Percentiles rank a stretch among this genome's conserved stretches.
phyloP scores from a whole-genome alignment of 2,888 invertebrate genomes.

The Zonitis immaculata region DNA sequence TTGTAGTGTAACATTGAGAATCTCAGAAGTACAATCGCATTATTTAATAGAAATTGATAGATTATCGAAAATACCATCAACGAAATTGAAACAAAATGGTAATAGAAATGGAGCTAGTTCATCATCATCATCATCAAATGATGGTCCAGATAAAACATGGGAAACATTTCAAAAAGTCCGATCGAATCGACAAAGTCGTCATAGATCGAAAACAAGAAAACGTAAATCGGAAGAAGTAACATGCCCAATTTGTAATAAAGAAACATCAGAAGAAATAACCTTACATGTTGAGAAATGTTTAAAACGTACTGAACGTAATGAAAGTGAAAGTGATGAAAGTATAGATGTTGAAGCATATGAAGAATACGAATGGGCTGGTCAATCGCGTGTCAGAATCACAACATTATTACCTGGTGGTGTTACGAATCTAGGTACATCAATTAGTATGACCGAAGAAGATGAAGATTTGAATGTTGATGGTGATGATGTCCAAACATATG shows the following conservation, averaged over 20 bases:
- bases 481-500: conserved; percentile 81
- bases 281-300: conserved; percentile 70
- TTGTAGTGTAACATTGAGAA: conserved; percentile 78
- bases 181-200: conserved; percentile 65
- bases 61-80: conserved; percentile 54
- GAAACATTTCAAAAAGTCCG: conserved; percentile 71
- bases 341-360: conserved; percentile 81
- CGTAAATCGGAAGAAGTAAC: conserved; percentile 58
- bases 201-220: conserved; percentile 63
- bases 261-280: conserved; percentile 64
- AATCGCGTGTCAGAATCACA: conserved; percentile 71
- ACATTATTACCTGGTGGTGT: conserved; percentile 66
- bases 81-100: conserved; percentile 40
- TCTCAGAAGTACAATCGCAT: conserved; percentile 80
- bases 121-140: conserved; percentile 38
- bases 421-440: conserved; percentile 51
- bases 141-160: conserved; percentile 59
- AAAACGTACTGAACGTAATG: conserved; percentile 48
- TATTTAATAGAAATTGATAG: conserved; percentile 74
- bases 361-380: conserved; percentile 91
- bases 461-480: conserved; percentile 83
- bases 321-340: conserved; percentile 63
- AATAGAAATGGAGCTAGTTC: conserved; percentile 44
- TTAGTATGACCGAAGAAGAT: conserved; percentile 53
- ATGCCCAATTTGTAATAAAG: conserved; percentile 80